Base-by-base conservation (phyloP, 2,888 invertebrate genomes). In the Drosophila robusta region DNA sequence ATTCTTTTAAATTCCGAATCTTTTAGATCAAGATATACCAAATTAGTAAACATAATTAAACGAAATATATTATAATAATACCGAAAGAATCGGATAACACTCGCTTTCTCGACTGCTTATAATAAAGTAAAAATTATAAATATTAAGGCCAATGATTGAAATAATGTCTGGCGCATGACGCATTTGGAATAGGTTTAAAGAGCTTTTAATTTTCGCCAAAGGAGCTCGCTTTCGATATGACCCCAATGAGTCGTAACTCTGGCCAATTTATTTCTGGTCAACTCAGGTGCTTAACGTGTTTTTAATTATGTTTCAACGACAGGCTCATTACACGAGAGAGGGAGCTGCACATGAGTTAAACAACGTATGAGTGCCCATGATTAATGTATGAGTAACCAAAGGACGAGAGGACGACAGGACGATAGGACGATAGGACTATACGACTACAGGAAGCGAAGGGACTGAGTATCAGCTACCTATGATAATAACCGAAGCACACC, bases 241-340 rank as follows among this genome's bases (percentile, higher is more conserved):
- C 9, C 34, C 32, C 8, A 14, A 32, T 18, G 50, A 62, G 42
- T 62, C n/a, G 52, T 52, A 52, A 44, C 29, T 47, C 54, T 24
- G 50, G 41, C 14, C 63, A 52, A 68, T 73, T 70, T 70, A 73
- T 70, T 39, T 47, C 22, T 60, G 75, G 77, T 65, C 78, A 77
- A 65, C 60, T 75, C 58, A 47, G 67, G 61, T 75, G 60, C 46
- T 65, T 75, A 80, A 80, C 58, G 78, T 78, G 76, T 66, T 80
- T 75, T 86, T 86, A 82, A 82, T 82, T 80, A 86, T 80, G 80
- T 68, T 77, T 76, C 70, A 70, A 60, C 75, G 80, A 72, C 83
- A 80, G 82, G 36, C 78, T 55, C 78, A 67, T 82, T 80, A 78
- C 62, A 41, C 39, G 32, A 11, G 26, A 18, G 44, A 9, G 9